A percentile compares a stretch with the other conserved stretches of the same genome.
Conservation (phyloP, 2,888 invertebrate species). For the Carterocephalus palaemon region DNA sequence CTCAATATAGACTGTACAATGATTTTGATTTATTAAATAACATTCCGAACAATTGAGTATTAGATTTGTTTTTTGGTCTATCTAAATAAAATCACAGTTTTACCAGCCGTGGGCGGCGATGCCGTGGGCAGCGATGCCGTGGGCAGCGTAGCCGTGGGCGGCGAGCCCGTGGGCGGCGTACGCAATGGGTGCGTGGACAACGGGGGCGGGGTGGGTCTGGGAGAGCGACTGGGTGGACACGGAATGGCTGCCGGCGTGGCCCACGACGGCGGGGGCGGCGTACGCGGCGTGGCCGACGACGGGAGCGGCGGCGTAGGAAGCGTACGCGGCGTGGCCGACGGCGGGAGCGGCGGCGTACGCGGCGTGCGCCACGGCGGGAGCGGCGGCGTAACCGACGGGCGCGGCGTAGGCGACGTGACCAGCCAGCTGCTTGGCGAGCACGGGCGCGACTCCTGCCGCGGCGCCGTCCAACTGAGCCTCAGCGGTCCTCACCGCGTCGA, state of each 20-base stretch:
- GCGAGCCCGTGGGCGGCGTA: conserved; percentile 38
- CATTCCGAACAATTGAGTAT: conserved; percentile 68
- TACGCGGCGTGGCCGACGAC: conserved; percentile 32
- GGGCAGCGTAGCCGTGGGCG: conserved; percentile 30
- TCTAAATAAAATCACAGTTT: conserved; percentile 66
- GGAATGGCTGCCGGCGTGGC: conserved; percentile 47
- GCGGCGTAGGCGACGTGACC: conserved; percentile 52
- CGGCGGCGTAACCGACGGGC: conserved; percentile 33
- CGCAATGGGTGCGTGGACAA: conserved; percentile 49
- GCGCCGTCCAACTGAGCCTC: conserved; percentile 69
- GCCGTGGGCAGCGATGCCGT: conserved; percentile 36
- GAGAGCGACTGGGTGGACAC: conserved; percentile 59
- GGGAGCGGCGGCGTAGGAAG: conserved; percentile 34
- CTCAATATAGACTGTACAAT: conserved; percentile 58
- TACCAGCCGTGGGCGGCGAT: conserved; percentile 51
- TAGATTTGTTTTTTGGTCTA: conserved; percentile 59
- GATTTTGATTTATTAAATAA: conserved; percentile 61
- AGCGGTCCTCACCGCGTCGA: conserved; percentile 67
- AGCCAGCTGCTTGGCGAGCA: conserved; percentile 66
- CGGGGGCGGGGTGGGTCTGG: conserved; percentile 63
- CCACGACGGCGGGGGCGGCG: conserved; percentile 40
- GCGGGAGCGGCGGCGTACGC: conserved; percentile 62
- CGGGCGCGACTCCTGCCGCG: conserved; percentile 68
- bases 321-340: conserved; percentile 34
- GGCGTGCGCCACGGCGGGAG: conserved; percentile 42